Evolutionary conservation across 2,113 vertebrate species (phyloP).

Genomic region (Hypomesus transpacificus): DNA sequence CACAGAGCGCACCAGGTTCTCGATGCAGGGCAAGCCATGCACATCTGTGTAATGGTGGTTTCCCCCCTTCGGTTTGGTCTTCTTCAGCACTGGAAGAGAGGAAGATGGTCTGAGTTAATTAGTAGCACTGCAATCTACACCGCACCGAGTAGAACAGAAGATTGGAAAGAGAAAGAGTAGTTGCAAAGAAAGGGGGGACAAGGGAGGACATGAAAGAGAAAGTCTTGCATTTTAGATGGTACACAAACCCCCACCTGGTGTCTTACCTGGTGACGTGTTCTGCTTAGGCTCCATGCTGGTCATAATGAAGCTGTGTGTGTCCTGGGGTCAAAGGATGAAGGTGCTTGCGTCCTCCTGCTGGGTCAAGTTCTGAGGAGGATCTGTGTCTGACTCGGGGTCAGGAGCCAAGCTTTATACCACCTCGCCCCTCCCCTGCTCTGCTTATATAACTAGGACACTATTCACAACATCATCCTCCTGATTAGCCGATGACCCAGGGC

Average conservation of each 20-base stretch:
- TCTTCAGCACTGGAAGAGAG: constrained; percentile 54
- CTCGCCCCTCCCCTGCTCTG: background rate
- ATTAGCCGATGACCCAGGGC: background rate
- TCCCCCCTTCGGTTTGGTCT: constrained; percentile 33
- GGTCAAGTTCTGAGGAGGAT: background rate
- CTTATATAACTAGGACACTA: too few relatives aligned
- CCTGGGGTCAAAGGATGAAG: background rate
- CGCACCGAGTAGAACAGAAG: too few relatives aligned
- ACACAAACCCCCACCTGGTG: too few relatives aligned
- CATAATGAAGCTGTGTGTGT: background rate
- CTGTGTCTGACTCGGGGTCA: background rate
- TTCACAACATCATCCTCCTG: background rate
- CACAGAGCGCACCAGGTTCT: constrained; percentile 70
- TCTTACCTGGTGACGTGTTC: too few relatives aligned
- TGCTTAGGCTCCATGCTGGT: background rate
- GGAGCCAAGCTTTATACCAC: background rate
- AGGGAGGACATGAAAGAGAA: too few relatives aligned
- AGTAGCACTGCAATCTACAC: too few relatives aligned
- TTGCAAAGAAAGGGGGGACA: too few relatives aligned
- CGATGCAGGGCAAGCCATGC: constrained; percentile 72
- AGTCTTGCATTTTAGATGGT: too few relatives aligned
- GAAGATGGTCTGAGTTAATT: constrained; percentile 4
- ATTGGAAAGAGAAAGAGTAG: too few relatives aligned
- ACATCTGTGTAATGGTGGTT: constrained; percentile 43
- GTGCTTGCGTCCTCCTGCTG: background rate